phyloP scores from a whole-genome alignment of 1,140 invertebrate species.

The Venturia canescens region DNA sequence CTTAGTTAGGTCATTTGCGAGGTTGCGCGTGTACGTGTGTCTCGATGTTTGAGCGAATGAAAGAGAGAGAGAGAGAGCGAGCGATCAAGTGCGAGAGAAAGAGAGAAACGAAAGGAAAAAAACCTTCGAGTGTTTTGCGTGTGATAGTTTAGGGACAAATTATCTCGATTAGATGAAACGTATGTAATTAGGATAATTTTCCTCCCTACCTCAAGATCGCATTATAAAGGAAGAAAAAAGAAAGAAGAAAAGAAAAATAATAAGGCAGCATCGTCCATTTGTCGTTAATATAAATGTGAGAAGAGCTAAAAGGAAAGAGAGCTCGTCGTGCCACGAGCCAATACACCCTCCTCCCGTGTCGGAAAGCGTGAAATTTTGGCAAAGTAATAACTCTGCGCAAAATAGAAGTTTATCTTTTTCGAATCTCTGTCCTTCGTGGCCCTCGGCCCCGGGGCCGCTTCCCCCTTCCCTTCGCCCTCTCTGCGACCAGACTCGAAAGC shows the following conservation, averaged over 20 bases:
- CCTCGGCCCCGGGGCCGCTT: no score
- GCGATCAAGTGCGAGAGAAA: background rate
- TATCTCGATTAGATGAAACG: conserved; percentile 53
- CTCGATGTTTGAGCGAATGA: background rate
- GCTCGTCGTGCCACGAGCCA: conserved; percentile 36
- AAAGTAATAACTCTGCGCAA: conserved; percentile 17
- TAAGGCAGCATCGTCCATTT: no score
- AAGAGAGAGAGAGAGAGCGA: background rate
- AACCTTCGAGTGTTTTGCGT: conserved; percentile 5
- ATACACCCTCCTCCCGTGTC: background rate
- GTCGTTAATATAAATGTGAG: no score
- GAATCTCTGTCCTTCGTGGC: conserved; percentile 44
- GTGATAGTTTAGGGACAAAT: conserved; percentile 21
- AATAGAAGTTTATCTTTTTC: conserved; percentile 50
- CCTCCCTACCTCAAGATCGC: conserved; percentile 66
- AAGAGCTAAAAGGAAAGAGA: background rate
- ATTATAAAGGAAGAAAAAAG: conserved; percentile 32
- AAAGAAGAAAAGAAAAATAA: background rate
- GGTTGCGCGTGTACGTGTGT: no score
- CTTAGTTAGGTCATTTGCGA: background rate
- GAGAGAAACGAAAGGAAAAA: background rate
- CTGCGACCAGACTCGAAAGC: background rate
- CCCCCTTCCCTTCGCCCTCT: background rate
- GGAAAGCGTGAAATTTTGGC: conserved; percentile 49
- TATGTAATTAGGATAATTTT: conserved; percentile 61